phyloP scores from a whole-genome alignment of 2,113 vertebrate species.

The Nicator chloris region DNA sequence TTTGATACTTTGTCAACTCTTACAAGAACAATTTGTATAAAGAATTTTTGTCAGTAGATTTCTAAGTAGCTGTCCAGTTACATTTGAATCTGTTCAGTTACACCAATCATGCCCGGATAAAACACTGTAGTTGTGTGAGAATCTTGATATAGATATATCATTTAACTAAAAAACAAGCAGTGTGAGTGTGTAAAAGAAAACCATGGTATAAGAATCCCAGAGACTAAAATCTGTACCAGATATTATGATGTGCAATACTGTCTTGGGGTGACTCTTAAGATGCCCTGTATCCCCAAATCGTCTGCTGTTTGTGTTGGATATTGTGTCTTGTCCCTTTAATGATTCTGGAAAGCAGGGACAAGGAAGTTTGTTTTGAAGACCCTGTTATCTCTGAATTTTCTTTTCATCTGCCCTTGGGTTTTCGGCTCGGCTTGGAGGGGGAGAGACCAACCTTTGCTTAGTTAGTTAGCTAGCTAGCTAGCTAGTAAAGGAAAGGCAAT shows the following conservation, averaged over 20 bases:
- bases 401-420: no score
- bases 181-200: neutral
- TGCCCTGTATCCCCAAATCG: no score
- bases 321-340: no score
- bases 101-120: neutral
- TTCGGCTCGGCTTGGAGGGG: no score
- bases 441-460: no score
- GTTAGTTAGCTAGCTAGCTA: no score
- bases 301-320: no score
- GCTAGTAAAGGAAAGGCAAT: no score
- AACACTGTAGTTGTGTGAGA: neutral
- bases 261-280: no score
- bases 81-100: neutral
- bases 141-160: neutral
- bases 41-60: neutral
- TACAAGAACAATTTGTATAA: neutral
- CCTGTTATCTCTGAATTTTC: no score
- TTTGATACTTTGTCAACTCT: neutral
- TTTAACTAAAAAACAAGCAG: neutral
- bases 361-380: no score
- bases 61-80: neutral
- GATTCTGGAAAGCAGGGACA: no score
- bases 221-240: neutral
- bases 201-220: neutral
- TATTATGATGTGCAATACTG: neutral